Evolutionary conservation across 2,888 invertebrate species (phyloP), one percentile per base, ranked within the genome.

Genomic region (Cinara cedri): DNA sequence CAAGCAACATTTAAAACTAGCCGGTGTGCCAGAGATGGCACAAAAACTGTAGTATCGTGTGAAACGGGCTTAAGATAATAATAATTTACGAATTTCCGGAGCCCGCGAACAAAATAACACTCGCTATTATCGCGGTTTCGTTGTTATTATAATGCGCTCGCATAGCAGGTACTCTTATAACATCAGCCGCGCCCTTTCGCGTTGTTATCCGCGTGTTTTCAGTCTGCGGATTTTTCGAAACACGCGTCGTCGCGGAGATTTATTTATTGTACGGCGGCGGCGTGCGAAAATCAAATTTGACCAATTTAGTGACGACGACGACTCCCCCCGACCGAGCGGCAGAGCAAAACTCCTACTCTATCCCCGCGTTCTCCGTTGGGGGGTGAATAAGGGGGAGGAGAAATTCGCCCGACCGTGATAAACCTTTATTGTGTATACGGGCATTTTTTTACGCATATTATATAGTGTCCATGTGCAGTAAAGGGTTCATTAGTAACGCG

Each of bases 401-500:
- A 74, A 65, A 65, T 54, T 54, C 44, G 1, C 42, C 42, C n/a
- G 13, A 65, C 74, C n/a, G n/a, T 65, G 63, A 21, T 54, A 65
- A 65, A 54, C 49, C n/a, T 21, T 54, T 63, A 42, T 51, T 74
- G 62, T 74, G 62, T 44, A n/a, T 42, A 16, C 1, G 34, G 42
- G 24, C 63, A 34, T 51, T 74, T 62, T 72, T 74, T 74, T 13
- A 65, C n/a, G 13, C 65, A 4, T 16, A 9, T 21, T 60, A n/a
- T n/a, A n/a, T n/a, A 54, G 78, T 78, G 78, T 49, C 46, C 26
- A 4, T 34, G 26, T n/a, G n/a, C n/a, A n/a, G n/a, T 60, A 78
- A 70, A 78, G 70, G 49, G 78, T 78, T 78, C 78, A 78, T 78
- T 78, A 78, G 78, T 78, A 49, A 78, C 68, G 68, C 68, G 68